Evolutionary conservation across 1,140 invertebrate genomes (phyloP).

Genomic region (Antheraea mylitta): DNA sequence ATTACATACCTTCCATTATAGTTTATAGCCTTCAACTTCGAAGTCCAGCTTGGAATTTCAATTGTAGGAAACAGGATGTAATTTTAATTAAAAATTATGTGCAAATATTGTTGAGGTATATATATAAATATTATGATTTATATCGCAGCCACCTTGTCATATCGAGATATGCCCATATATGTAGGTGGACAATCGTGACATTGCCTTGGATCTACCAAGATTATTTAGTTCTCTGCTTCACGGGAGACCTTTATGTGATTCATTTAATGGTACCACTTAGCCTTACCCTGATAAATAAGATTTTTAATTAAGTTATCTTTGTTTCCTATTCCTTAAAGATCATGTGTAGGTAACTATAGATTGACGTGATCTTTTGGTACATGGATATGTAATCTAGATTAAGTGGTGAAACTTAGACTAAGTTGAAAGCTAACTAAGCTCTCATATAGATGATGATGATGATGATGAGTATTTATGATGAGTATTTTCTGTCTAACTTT

Average conservation of each 20-base stretch:
- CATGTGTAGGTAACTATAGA: neutral
- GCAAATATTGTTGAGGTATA: neutral
- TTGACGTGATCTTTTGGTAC: no score
- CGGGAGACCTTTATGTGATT: neutral
- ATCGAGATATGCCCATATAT: constrained; percentile 1
- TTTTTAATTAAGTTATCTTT: constrained; percentile 1
- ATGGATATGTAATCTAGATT: no score
- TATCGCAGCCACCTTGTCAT: neutral
- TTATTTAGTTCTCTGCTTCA: neutral
- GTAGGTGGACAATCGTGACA: neutral
- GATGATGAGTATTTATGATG: no score
- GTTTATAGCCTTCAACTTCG: neutral
- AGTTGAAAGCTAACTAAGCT: no score
- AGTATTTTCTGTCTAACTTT: no score
- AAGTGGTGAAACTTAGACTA: no score
- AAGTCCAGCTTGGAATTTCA: neutral
- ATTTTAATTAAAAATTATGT: constrained; percentile 2
- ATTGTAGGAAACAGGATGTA: neutral
- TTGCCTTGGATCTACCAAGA: constrained; percentile 1
- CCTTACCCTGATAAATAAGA: neutral
- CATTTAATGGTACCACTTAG: neutral
- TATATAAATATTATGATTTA: constrained; percentile 2
- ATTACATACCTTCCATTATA: no score
- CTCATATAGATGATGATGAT: no score
- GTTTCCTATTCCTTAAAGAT: neutral